Percentiles rank a stretch among this genome's conserved stretches.
Conservation (phyloP, 1,140 invertebrate genomes). For the Yoshiicerus persimilis region DNA sequence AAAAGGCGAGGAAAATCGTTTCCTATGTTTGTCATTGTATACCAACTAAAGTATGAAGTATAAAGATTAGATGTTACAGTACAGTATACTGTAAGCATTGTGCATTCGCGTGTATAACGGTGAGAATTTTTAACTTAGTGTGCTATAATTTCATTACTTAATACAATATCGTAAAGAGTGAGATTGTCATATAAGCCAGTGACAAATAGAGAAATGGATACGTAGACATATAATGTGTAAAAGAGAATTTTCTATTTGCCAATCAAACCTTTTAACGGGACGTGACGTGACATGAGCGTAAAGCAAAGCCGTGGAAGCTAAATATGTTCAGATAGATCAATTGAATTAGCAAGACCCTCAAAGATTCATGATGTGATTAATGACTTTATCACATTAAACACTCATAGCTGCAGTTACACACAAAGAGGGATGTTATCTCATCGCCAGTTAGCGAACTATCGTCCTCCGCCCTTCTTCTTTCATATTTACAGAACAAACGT, state of each 20-base stretch:
- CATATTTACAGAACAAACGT: not conserved
- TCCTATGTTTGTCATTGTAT: not conserved
- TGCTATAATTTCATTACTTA: not conserved
- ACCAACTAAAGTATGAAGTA: too few relatives aligned
- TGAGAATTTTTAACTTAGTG: too few relatives aligned
- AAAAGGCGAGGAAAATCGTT: not conserved
- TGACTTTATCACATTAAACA: constrained; percentile 49
- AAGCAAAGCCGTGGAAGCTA: not conserved
- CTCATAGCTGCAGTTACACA: constrained; percentile 27
- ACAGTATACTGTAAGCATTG: too few relatives aligned
- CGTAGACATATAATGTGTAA: not conserved
- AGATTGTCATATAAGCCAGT: too few relatives aligned
- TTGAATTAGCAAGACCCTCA: constrained; percentile 43
- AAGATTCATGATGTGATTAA: constrained; percentile 47
- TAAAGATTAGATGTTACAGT: too few relatives aligned
- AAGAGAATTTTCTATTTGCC: not conserved
- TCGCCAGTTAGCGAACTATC: not conserved
- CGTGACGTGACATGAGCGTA: not conserved
- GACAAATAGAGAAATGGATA: too few relatives aligned
- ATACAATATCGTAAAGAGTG: not conserved
- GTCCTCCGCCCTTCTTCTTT: not conserved
- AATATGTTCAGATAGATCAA: not conserved
- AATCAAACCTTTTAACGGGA: not conserved
- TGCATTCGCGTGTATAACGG: too few relatives aligned
- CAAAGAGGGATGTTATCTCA: not conserved